These are phyloP conservation scores for Orientallactaga sibirica DNA, from an alignment of 2,797 vertebrate genomes.

Conservation along the genomic window DNA sequence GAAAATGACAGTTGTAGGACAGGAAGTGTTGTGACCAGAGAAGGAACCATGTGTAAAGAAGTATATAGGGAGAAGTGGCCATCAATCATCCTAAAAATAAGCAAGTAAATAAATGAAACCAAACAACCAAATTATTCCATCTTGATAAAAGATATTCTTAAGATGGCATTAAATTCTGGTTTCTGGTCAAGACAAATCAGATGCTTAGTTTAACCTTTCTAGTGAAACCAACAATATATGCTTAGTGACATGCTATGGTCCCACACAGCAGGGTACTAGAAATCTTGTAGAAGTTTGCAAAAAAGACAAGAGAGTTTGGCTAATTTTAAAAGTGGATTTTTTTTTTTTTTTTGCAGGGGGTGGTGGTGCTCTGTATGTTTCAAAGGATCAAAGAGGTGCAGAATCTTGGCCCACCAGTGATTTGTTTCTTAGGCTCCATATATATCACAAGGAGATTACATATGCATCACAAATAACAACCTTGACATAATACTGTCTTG, in stretches of 20 bases:
- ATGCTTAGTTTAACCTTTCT: neutral
- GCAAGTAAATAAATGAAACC: neutral
- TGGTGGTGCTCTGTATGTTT: too few relatives aligned
- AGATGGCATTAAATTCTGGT: neutral
- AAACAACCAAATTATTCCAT: constrained; percentile 8
- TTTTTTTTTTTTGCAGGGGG: too few relatives aligned
- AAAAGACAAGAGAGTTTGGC: too few relatives aligned
- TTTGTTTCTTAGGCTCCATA: too few relatives aligned
- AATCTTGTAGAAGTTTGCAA: too few relatives aligned
- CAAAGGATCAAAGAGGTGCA: too few relatives aligned
- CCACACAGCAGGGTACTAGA: too few relatives aligned
- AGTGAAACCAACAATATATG: constrained; percentile 31
- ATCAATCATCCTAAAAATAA: neutral
- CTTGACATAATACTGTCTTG: too few relatives aligned
- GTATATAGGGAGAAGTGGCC: neutral
- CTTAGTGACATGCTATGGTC: neutral
- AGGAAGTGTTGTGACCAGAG: neutral
- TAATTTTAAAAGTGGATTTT: too few relatives aligned
- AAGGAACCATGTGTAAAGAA: neutral
- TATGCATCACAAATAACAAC: too few relatives aligned
- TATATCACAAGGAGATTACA: too few relatives aligned
- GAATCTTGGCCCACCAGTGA: too few relatives aligned
- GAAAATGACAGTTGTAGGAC: neutral
- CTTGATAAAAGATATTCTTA: neutral
- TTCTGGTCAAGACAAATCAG: neutral